A percentile compares a stretch with the other conserved stretches of the same genome.
Conservation (phyloP, 2,113 vertebrate species). For the Campylomormyrus numenius region DNA sequence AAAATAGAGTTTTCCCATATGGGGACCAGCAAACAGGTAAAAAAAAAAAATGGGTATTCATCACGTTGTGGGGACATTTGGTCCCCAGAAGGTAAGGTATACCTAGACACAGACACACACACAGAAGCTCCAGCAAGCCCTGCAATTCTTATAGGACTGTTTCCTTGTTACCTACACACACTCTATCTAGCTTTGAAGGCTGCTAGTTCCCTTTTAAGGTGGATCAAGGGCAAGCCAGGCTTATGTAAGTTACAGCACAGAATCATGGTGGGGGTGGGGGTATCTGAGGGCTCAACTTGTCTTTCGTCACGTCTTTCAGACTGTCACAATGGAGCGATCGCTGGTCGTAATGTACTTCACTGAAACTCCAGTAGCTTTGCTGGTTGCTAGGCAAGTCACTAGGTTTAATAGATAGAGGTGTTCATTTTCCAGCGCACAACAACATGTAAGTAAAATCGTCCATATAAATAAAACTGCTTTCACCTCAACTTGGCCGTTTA, state of each 20-base stretch:
- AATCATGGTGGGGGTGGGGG: conserved; percentile 2
- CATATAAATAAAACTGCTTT: background rate
- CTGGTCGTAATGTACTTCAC: background rate
- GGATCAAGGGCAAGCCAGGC: background rate
- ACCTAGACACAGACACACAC: background rate
- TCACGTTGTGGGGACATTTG: too few relatives aligned
- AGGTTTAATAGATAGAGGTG: background rate
- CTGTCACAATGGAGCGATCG: conserved; percentile 7
- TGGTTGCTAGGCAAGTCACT: background rate
- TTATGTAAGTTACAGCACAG: conserved; percentile 17
- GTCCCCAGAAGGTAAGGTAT: background rate
- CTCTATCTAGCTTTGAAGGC: background rate
- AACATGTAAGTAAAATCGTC: background rate
- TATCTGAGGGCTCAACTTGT: conserved; percentile 25
- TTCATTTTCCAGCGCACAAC: background rate
- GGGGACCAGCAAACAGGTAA: too few relatives aligned
- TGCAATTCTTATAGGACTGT: background rate
- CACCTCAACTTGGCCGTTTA: background rate
- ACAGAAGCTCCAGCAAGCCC: background rate
- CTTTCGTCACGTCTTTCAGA: conserved; percentile 32
- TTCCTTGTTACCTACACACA: background rate
- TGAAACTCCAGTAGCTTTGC: background rate
- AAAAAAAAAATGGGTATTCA: too few relatives aligned
- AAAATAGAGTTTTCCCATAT: too few relatives aligned
- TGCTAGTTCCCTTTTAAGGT: background rate